Conservation (phyloP, 2,888 invertebrate species). For the Aricia artaxerxes region DNA sequence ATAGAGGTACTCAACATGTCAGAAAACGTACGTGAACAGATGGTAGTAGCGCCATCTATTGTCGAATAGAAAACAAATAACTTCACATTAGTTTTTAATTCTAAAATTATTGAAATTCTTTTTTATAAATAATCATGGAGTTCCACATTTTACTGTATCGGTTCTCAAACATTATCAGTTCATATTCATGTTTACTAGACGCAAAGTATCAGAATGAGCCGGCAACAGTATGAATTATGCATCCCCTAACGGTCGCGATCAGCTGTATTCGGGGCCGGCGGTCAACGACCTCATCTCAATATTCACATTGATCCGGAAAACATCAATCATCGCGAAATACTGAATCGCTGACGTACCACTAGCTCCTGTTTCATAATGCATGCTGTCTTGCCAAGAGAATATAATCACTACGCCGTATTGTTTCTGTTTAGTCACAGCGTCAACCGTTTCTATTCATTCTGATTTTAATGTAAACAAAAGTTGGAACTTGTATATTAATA, state of each 20-base stretch:
- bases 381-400: neutral
- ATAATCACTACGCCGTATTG: no score
- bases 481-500: no score
- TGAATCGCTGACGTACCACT: constrained; percentile 9
- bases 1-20: no score
- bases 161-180: neutral
- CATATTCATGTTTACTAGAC: no score
- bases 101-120: no score
- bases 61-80: constrained; percentile 41
- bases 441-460: neutral
- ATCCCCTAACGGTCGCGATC: constrained; percentile 52
- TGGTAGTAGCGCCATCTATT: constrained; percentile 46
- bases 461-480: neutral
- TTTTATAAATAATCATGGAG: no score
- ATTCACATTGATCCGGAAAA: constrained; percentile 64
- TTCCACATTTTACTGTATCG: neutral
- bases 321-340: constrained; percentile 51
- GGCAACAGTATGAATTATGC: constrained; percentile 32
- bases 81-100: no score
- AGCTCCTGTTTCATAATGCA: constrained; percentile 17
- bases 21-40: neutral
- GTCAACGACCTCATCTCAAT: constrained; percentile 75
- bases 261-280: constrained; percentile 54
- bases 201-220: constrained; percentile 12
- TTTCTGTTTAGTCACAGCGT: no score